Evolutionary conservation across 2,888 invertebrate genomes (phyloP).

Genomic region (Agonopterix alstromeriana): DNA sequence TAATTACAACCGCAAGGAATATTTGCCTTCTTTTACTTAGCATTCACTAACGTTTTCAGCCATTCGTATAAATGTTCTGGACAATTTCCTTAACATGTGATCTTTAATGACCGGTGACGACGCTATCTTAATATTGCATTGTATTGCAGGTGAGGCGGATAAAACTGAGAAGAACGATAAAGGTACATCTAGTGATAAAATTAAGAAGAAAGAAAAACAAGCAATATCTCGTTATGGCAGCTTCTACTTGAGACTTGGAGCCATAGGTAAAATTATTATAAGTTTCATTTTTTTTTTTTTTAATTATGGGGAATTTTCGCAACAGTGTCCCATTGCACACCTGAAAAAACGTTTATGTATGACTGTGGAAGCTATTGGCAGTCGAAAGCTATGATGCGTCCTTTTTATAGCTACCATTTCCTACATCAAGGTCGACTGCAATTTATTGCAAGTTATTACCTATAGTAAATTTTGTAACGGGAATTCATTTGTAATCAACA

Average conservation of each 20-base stretch:
- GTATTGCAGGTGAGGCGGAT: slow-evolving; percentile 44
- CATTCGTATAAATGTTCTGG: slow-evolving; percentile 49
- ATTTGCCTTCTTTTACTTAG: slow-evolving; percentile 56
- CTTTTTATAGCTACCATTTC: no score
- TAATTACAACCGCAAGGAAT: slow-evolving; percentile 65
- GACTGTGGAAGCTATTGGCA: no score
- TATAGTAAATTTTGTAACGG: no score
- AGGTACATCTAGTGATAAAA: slow-evolving; percentile 45
- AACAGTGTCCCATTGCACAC: background rate
- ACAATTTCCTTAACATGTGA: slow-evolving; percentile 32
- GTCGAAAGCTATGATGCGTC: no score
- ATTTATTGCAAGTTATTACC: no score
- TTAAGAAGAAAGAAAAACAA: slow-evolving; percentile 50
- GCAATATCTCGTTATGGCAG: slow-evolving; percentile 83
- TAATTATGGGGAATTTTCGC: slow-evolving; percentile 5
- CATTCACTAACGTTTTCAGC: slow-evolving; percentile 54
- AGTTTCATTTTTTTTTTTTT: no score
- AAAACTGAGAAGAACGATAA: slow-evolving; percentile 55
- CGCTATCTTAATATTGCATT: slow-evolving; percentile 20
- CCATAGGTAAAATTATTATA: slow-evolving; percentile 78
- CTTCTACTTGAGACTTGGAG: slow-evolving; percentile 90
- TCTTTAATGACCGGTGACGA: slow-evolving; percentile 26
- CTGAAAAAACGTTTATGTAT: no score
- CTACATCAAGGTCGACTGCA: no score
- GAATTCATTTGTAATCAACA: no score